Conservation (phyloP, 2,888 invertebrate genomes). For the Phyto melanocephala region DNA sequence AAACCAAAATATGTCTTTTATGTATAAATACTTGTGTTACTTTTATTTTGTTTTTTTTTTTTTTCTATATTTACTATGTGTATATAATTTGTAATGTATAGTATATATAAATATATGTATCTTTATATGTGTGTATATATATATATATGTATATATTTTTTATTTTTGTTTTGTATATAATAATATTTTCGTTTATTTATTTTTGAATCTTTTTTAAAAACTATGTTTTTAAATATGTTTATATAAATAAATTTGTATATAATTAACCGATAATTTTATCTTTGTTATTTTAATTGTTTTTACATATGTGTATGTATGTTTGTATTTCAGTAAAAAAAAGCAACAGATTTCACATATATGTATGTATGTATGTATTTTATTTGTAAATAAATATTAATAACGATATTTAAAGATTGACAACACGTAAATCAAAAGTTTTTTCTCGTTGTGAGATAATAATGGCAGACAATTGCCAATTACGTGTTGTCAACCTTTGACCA, state of each 20-base stretch:
- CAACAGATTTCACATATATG: slow-evolving; percentile 53
- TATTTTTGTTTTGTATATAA: slow-evolving; percentile 17
- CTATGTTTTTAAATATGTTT: not conserved
- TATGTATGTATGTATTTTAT: slow-evolving; percentile 3
- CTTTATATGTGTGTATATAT: not conserved
- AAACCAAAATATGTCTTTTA: too few relatives aligned
- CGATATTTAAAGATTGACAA: too few relatives aligned
- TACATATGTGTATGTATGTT: too few relatives aligned
- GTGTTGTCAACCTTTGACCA: too few relatives aligned
- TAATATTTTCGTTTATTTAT: not conserved
- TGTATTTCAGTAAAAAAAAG: slow-evolving; percentile 56
- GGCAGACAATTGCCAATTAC: too few relatives aligned
- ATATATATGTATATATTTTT: not conserved
- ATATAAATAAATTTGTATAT: slow-evolving; percentile 38
- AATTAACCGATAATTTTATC: slow-evolving; percentile 41
- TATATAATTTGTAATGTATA: not conserved
- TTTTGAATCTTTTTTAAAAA: not conserved
- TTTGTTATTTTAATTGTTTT: slow-evolving; percentile 5
- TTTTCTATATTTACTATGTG: too few relatives aligned
- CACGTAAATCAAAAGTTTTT: too few relatives aligned
- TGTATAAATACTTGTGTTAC: too few relatives aligned
- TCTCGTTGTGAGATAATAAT: too few relatives aligned
- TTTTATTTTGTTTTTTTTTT: too few relatives aligned
- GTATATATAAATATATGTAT: slow-evolving; percentile 25
- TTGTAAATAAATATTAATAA: not conserved